phyloP scores from a whole-genome alignment of 2,113 vertebrate genomes.

The Heliornis fulica region DNA sequence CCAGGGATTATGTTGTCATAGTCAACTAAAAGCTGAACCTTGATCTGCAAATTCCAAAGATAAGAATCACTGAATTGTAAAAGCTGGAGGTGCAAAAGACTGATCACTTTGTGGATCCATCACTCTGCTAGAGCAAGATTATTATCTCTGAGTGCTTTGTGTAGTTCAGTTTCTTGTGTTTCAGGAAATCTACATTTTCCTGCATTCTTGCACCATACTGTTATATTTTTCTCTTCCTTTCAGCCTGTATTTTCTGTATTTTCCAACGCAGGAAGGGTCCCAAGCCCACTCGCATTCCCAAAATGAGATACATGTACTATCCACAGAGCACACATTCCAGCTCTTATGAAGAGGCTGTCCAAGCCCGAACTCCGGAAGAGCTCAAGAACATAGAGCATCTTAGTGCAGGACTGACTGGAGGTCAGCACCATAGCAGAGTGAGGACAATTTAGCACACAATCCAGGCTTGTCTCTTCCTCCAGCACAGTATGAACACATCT shows the following conservation, averaged over 20 bases:
- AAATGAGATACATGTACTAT: neutral
- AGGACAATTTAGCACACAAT: neutral
- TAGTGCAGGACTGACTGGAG: neutral
- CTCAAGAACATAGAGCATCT: neutral
- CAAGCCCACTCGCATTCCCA: neutral
- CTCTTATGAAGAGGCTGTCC: neutral
- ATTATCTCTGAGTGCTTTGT: neutral
- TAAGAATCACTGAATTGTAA: constrained; percentile 21
- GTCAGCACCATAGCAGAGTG: neutral
- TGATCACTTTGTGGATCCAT: neutral
- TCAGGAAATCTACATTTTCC: neutral
- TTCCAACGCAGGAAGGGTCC: neutral
- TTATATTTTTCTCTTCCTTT: neutral
- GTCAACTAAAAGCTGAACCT: constrained; percentile 41
- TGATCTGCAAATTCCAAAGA: constrained; percentile 49
- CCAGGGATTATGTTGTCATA: constrained; percentile 56
- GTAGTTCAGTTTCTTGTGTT: neutral
- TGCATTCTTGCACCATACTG: neutral
- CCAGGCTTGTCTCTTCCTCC: neutral
- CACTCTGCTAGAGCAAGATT: neutral
- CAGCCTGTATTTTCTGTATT: neutral
- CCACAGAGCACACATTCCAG: neutral
- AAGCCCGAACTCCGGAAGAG: neutral
- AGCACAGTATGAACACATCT: neutral
- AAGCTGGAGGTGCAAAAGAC: constrained; percentile 32